These are phyloP conservation scores for Azorinus chamasolen DNA, from an alignment of 2,888 invertebrate genomes.

Conservation along the genomic window DNA sequence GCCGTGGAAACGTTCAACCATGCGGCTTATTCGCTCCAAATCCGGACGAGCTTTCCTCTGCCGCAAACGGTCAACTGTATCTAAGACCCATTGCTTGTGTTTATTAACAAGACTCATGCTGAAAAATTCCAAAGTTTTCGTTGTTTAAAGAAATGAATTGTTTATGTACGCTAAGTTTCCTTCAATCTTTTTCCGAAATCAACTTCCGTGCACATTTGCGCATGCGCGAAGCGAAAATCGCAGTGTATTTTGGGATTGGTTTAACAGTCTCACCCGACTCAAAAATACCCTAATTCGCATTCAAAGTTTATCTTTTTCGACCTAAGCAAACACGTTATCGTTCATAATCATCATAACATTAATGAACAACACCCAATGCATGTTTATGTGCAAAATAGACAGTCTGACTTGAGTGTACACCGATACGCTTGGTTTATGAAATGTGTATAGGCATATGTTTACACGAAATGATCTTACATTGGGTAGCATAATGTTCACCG, in stretches of 20 bases:
- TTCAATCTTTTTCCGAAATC: conserved; percentile 87
- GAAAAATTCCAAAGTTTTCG: conserved; percentile 1
- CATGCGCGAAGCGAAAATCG: conserved; percentile 37
- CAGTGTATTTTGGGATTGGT: too few species aligned
- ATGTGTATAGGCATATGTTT: too few species aligned
- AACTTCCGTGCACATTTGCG: conserved; percentile 58
- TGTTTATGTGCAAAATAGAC: too few species aligned
- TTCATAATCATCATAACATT: too few species aligned
- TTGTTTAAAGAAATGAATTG: conserved; percentile 10
- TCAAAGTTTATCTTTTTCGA: too few species aligned
- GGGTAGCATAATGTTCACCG: too few species aligned
- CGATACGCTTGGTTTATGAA: too few species aligned
- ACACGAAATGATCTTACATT: too few species aligned
- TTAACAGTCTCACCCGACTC: too few species aligned
- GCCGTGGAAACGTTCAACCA: conserved; percentile 92
- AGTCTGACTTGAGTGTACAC: too few species aligned
- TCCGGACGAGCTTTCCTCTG: conserved; percentile 94
- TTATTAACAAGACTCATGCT: conserved; percentile 43
- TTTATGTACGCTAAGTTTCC: not conserved
- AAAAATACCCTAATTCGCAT: not conserved
- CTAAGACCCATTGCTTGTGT: conserved; percentile 91
- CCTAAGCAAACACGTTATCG: too few species aligned
- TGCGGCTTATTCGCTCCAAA: conserved; percentile 93
- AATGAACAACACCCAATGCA: too few species aligned
- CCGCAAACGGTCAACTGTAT: conserved; percentile 94